phyloP scores from a whole-genome alignment of 2,888 invertebrate species.

The Disparrhopalites patrizii region DNA sequence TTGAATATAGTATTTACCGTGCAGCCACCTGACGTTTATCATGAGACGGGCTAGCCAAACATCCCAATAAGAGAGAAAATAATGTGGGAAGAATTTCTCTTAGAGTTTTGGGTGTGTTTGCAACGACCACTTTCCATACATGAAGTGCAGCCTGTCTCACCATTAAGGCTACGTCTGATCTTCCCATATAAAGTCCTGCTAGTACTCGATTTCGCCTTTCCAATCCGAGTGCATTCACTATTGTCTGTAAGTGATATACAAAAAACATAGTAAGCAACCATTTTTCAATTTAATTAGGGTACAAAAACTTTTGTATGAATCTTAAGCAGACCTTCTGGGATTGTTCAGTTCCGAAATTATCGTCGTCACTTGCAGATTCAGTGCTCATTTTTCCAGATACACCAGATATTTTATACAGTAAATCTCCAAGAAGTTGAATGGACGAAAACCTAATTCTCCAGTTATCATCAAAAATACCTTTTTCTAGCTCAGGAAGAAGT shows the following conservation, averaged over 20 bases:
- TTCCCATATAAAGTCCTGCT: conserved; percentile 93
- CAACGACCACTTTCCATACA: conserved; percentile 99
- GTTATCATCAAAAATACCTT: conserved; percentile 94
- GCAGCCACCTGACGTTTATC: conserved; percentile 75
- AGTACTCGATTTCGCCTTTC: conserved; percentile 88
- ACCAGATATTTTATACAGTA: conserved; percentile 92
- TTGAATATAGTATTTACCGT: conserved; percentile 25
- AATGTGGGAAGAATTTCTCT: conserved; percentile 93
- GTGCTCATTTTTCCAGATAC: conserved; percentile 99
- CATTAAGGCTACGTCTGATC: conserved; percentile 94
- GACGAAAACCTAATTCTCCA: conserved; percentile 94
- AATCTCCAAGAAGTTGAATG: conserved; percentile 90
- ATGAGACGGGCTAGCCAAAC: conserved; percentile 91
- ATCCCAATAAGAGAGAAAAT: conserved; percentile 85
- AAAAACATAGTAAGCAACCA: neutral
- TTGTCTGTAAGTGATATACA: conserved; percentile 54
- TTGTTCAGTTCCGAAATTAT: conserved; percentile 97
- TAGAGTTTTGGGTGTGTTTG: conserved; percentile 93
- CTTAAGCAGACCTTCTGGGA: conserved; percentile 61
- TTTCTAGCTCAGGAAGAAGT: conserved; percentile 87
- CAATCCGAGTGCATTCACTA: conserved; percentile 79
- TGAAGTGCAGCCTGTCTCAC: conserved; percentile 96
- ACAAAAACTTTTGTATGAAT: neutral
- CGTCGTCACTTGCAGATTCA: conserved; percentile 96
- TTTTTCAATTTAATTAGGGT: neutral